Evolutionary conservation across 1,140 invertebrate species (phyloP), one percentile per base, ranked within the genome.

Genomic region (Kradibia gibbosae): DNA sequence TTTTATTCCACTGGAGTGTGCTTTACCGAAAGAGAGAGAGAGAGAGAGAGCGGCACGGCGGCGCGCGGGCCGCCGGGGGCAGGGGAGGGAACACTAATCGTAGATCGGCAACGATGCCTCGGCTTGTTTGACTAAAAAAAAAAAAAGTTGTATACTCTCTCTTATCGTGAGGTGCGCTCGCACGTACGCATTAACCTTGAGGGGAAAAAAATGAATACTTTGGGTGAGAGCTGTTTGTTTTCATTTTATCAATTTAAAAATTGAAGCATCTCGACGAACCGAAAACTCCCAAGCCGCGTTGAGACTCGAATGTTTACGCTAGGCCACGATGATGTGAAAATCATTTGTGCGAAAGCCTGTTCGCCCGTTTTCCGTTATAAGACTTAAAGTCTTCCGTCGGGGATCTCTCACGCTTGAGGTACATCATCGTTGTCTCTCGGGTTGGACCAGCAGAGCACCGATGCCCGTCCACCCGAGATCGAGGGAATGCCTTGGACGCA

Each of bases 161-260:
- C 34, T 67, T 67, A 67, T 67, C 62, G 20, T 39, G 4, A 67
- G 22, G 22, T 67, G 15, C 34, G 62, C 39, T 15, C 62, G 34
- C 34, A 67, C 34, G 31, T 67, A 67, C 62, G 34, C 34, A 39
- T 67, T 67, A 39, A 67, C 62, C 62, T 67, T 67, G 62, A n/a
- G n/a, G n/a, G n/a, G n/a, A 39, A 36, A 67, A 67, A 22, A 39
- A n/a, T 67, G 2, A 67, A 67, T 67, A n/a, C 8, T 39, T 39
- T 15, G n/a, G 36, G 0, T 22, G 22, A 22, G 7, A 67, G 10
- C 39, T 67, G 3, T 67, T 67, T 67, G 36, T 67, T 67, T 39
- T 39, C 34, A 34, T 22, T 67, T 28, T 36, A 48, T 20, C 15
- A 34, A 65, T 65, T 34, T 65, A 65, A 34, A 65, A 10, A 36